Percentiles rank a stretch among this genome's conserved stretches.
Evolutionary conservation across 2,797 vertebrate species (phyloP).

Genomic region (Crocidura indochinensis): DNA sequence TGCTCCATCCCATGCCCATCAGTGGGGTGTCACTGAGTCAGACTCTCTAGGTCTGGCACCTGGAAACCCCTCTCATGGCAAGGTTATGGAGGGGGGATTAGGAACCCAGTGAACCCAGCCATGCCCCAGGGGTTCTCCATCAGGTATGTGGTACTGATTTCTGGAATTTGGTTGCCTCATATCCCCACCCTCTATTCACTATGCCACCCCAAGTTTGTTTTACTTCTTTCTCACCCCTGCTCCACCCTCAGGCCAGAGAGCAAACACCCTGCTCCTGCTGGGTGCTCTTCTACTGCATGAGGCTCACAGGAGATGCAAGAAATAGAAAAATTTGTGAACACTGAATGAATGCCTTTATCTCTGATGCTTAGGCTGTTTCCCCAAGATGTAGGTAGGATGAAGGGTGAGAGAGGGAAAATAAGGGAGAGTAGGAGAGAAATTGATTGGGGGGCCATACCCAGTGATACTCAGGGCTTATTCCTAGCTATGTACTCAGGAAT

Average conservation of each 20-base stretch:
- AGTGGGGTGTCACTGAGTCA: background rate
- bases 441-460: too few species aligned
- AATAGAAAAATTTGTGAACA: background rate
- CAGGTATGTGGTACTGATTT: background rate
- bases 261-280: background rate
- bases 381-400: background rate
- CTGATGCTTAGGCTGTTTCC: background rate
- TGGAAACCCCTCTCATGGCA: background rate
- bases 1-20: accelerated
- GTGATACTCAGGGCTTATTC: too few species aligned
- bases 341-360: background rate
- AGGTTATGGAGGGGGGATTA: background rate
- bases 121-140: background rate
- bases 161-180: background rate
- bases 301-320: background rate
- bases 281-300: background rate
- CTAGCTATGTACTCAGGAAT: too few species aligned
- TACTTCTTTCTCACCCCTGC: background rate
- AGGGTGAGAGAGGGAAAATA: background rate
- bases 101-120: background rate
- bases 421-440: background rate
- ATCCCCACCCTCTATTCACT: background rate
- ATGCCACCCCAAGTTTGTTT: background rate
- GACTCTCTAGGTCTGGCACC: background rate
- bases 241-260: accelerated